Conservation (phyloP, 1,140 invertebrate genomes). For the Orussus abietinus region DNA sequence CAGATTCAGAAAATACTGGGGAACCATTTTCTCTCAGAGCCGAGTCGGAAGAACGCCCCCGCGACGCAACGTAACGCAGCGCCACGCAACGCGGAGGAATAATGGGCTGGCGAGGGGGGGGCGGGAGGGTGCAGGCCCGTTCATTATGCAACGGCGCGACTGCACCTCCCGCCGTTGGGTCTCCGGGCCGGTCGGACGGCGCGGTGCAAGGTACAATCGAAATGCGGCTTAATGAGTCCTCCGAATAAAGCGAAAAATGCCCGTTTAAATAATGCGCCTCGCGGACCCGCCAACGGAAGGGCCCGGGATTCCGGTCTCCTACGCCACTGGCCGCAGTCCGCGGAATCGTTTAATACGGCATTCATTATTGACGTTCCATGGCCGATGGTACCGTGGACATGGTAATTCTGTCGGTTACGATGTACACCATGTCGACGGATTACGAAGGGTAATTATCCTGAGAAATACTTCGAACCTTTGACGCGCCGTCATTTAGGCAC, state of each 20-base stretch:
- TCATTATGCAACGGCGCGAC: conserved; percentile 45
- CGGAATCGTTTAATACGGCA: too few species aligned
- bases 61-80: conserved; percentile 42
- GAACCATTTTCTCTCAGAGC: too few species aligned
- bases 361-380: too few species aligned
- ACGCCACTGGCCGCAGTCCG: too few species aligned
- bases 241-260: conserved; percentile 47
- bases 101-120: conserved; percentile 39
- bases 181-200: conserved; percentile 26
- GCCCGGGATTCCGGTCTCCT: conserved; percentile 3
- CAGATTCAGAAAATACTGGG: too few species aligned
- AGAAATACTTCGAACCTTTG: too few species aligned
- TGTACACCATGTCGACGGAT: too few species aligned
- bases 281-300: conserved; percentile 29
- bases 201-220: conserved; percentile 43
- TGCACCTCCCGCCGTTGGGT: conserved; percentile 17
- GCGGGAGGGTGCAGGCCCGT: conserved; percentile 34
- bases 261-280: conserved; percentile 49
- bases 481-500: too few species aligned
- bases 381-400: too few species aligned
- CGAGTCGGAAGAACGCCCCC: too few species aligned
- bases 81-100: conserved; percentile 46
- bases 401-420: too few species aligned
- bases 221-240: conserved; percentile 45
- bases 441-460: too few species aligned